Conservation (phyloP, 2,797 vertebrate species). For the Synaphobranchus kaupii region DNA sequence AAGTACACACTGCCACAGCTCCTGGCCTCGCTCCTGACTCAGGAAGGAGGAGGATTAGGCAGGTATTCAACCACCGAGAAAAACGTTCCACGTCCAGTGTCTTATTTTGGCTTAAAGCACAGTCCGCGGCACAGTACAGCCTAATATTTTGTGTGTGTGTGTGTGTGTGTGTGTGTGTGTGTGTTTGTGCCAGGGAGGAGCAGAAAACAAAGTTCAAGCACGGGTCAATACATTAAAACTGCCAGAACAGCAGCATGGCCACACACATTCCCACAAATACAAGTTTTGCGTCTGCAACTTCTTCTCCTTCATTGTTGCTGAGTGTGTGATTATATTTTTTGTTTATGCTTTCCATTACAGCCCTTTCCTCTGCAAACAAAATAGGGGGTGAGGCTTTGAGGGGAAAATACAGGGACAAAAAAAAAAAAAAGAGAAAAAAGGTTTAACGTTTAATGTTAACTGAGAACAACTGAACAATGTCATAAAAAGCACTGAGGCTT, state of each 20-base stretch:
- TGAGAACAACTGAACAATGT: background rate
- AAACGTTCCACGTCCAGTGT: conserved; percentile 16
- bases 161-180: background rate
- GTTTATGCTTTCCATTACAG: background rate
- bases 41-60: conserved; percentile 16
- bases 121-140: background rate
- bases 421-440: background rate
- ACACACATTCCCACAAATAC: background rate
- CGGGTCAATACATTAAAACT: background rate
- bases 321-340: background rate
- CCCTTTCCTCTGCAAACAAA: background rate
- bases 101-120: conserved; percentile 12
- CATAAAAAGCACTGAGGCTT: background rate
- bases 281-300: background rate
- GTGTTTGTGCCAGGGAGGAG: background rate
- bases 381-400: background rate
- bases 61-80: conserved; percentile 32
- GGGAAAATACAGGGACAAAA: too few species aligned
- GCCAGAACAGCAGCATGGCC: background rate
- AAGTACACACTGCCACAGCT: background rate
- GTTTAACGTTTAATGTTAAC: background rate
- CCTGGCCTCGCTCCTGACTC: background rate
- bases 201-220: conserved; percentile 8
- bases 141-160: conserved; percentile 15
- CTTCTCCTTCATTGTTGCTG: background rate